Conservation (phyloP, 2,113 vertebrate species). For the Megaceryle maxima region DNA sequence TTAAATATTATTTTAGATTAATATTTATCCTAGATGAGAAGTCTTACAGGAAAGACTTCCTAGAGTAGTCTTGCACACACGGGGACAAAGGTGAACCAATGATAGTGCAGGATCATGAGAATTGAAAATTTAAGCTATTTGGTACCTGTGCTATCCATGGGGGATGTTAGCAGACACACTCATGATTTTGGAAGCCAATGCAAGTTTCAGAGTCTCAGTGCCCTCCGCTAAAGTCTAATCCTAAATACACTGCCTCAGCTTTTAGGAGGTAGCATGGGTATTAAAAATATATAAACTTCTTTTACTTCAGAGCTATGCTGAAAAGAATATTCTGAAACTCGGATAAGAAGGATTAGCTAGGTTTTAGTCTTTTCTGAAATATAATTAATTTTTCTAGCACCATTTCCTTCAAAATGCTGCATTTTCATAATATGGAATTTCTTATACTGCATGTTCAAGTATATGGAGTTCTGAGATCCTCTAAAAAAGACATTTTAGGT, state of each 20-base stretch:
- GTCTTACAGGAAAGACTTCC: background rate
- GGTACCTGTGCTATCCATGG: background rate
- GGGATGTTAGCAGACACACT: background rate
- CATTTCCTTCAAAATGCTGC: background rate
- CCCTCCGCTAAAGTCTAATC: background rate
- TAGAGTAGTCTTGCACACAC: rapidly evolving
- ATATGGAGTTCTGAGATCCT: background rate
- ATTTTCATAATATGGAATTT: background rate
- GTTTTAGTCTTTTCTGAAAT: background rate
- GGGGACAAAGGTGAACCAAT: background rate
- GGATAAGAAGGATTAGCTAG: background rate
- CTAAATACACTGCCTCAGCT: background rate
- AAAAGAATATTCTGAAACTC: background rate
- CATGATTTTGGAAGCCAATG: background rate
- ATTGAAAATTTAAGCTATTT: background rate
- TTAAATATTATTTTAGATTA: background rate
- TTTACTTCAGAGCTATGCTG: background rate
- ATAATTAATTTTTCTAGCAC: background rate
- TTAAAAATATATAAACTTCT: background rate
- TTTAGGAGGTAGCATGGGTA: background rate
- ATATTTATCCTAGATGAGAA: background rate
- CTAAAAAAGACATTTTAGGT: background rate
- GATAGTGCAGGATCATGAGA: background rate
- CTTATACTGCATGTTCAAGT: background rate
- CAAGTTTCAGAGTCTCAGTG: background rate